A percentile compares a stretch with the other conserved stretches of the same genome.
Evolutionary conservation across 2,888 invertebrate species (phyloP).

Genomic region (Heliconius erato): DNA sequence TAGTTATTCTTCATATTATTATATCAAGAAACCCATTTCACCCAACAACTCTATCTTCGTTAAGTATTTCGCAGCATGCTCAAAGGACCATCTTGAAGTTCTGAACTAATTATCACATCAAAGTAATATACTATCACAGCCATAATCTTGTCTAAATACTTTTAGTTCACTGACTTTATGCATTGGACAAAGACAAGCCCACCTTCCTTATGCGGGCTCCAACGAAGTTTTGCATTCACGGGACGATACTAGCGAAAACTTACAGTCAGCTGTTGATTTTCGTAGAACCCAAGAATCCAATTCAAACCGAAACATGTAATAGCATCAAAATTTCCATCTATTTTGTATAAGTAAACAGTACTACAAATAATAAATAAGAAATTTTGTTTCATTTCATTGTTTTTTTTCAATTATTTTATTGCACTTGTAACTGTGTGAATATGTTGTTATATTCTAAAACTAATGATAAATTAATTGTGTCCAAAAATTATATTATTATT

Average conservation of each 20-base stretch:
- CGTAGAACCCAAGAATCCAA: slow-evolving; percentile 11
- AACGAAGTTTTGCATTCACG: slow-evolving; percentile 29
- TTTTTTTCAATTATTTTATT: no score
- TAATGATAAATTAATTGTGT: no score
- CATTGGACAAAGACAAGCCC: slow-evolving; percentile 30
- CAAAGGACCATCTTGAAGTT: slow-evolving; percentile 16
- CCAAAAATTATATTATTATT: no score
- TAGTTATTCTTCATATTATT: background rate
- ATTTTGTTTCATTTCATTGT: no score
- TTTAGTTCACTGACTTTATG: slow-evolving; percentile 30
- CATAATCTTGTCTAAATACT: slow-evolving; percentile 35
- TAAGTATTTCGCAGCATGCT: slow-evolving; percentile 1
- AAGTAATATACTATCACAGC: slow-evolving; percentile 30
- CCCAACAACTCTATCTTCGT: background rate
- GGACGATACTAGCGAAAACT: slow-evolving; percentile 30
- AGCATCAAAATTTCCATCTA: background rate
- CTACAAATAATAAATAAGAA: background rate
- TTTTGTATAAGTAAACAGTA: background rate
- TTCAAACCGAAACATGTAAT: slow-evolving; percentile 3
- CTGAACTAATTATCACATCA: slow-evolving; percentile 21
- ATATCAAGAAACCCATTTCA: background rate
- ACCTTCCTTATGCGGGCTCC: slow-evolving; percentile 36
- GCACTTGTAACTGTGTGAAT: no score
- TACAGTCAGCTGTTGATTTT: slow-evolving; percentile 31
- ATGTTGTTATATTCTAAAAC: no score